A percentile compares a stretch with the other conserved stretches of the same genome.
Conservation (phyloP, 1,140 invertebrate species). For the Patella vulgata region DNA sequence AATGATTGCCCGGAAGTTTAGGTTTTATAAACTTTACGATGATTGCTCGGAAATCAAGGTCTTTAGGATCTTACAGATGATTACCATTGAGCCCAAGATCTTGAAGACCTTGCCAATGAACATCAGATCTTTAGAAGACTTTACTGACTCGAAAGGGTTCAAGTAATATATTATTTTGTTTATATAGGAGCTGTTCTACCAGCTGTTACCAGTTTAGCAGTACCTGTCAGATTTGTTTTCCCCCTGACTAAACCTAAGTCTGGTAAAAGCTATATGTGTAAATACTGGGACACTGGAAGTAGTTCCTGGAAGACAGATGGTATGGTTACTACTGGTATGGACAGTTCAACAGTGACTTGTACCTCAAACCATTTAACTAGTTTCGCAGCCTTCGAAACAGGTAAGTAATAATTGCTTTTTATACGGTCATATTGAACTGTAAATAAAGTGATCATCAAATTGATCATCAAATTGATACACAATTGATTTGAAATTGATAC, state of each 20-base stretch:
- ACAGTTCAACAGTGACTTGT: neutral
- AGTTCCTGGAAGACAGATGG: slow-evolving; percentile 3
- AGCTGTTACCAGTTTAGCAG: neutral
- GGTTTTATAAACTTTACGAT: too few relatives aligned
- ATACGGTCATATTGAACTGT: too few relatives aligned
- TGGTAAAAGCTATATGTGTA: neutral
- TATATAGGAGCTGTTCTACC: neutral
- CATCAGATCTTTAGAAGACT: too few relatives aligned
- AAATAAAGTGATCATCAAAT: too few relatives aligned
- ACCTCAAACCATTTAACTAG: slow-evolving; percentile 8
- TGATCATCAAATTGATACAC: too few relatives aligned
- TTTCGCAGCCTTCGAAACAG: slow-evolving; percentile 1
- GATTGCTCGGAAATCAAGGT: too few relatives aligned
- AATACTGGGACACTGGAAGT: slow-evolving; percentile 1
- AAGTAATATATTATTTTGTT: neutral
- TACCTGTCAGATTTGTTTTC: neutral
- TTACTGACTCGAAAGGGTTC: too few relatives aligned
- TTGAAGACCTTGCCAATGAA: too few relatives aligned
- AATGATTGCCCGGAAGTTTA: too few relatives aligned
- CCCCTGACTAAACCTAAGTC: neutral
- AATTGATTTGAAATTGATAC: too few relatives aligned
- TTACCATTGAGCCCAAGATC: too few relatives aligned
- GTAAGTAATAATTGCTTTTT: neutral
- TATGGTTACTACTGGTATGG: neutral
- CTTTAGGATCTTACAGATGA: too few relatives aligned